These are phyloP conservation scores for Pachypeltis micranthus DNA, from an alignment of 1,140 invertebrate species.

Conservation along the genomic window DNA sequence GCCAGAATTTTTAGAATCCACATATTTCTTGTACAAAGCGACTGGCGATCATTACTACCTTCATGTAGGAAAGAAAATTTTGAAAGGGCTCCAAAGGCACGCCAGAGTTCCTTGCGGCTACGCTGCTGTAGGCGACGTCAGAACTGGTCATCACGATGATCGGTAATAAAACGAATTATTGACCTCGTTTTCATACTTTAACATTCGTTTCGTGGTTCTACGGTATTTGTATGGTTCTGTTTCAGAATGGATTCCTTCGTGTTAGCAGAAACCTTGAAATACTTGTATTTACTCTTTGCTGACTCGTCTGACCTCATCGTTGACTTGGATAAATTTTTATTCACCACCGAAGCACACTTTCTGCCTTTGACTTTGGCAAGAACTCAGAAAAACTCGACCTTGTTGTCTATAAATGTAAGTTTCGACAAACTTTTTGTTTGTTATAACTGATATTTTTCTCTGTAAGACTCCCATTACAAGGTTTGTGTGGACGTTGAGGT, in stretches of 20 bases:
- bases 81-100: conserved; percentile 83
- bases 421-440: too few species aligned
- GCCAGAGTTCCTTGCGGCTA: conserved; percentile 90
- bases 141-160: conserved; percentile 80
- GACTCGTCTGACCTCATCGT: conserved; percentile 76
- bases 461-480: too few species aligned
- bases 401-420: not conserved
- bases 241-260: conserved; percentile 94
- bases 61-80: conserved; percentile 77
- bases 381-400: conserved; percentile 14
- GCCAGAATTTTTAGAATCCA: conserved; percentile 96
- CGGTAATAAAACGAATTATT: conserved; percentile 34
- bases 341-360: conserved; percentile 95
- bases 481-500: too few species aligned
- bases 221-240: conserved; percentile 5
- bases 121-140: conserved; percentile 91
- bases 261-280: conserved; percentile 94
- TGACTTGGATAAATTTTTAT: conserved; percentile 90
- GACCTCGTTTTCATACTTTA: too few species aligned
- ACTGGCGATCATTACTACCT: conserved; percentile 93
- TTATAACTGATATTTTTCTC: too few species aligned
- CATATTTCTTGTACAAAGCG: conserved; percentile 90
- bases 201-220: too few species aligned
- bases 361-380: conserved; percentile 70
- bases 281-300: conserved; percentile 87